Evolutionary conservation across 1,140 invertebrate genomes (phyloP).

Genomic region (Drosophila virilis): DNA sequence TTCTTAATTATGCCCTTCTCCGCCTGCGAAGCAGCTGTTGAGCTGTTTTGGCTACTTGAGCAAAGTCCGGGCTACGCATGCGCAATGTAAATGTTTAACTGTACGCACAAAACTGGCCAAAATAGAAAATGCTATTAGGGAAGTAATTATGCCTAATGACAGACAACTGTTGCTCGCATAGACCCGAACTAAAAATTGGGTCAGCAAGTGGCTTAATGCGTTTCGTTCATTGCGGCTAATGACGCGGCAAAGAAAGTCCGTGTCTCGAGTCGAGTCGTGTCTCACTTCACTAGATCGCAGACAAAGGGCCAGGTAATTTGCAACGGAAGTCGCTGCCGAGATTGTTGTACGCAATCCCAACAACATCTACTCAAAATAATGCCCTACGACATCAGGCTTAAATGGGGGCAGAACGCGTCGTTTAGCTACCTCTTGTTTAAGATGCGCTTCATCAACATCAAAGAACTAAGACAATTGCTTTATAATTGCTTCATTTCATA

Average conservation of each 20-base stretch:
- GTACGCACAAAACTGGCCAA: conserved; percentile 14
- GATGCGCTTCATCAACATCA: too few relatives aligned
- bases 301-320: conserved; percentile 35
- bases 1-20: conserved; percentile 54
- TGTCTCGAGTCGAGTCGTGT: neutral
- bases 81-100: conserved; percentile 44
- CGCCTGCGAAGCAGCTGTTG: conserved; percentile 25
- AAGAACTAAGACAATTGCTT: neutral
- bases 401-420: neutral
- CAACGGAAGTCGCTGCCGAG: conserved; percentile 48
- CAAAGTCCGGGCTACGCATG: conserved; percentile 41
- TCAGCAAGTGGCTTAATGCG: conserved; percentile 56
- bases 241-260: conserved; percentile 44
- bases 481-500: neutral
- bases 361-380: conserved; percentile 18
- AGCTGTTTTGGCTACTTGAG: conserved; percentile 26
- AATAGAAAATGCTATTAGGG: conserved; percentile 50
- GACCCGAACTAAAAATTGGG: conserved; percentile 37
- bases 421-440: neutral
- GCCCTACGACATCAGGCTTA: neutral
- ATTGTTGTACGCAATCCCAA: conserved; percentile 18
- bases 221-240: conserved; percentile 29
- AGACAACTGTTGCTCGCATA: conserved; percentile 31
- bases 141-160: conserved; percentile 66
- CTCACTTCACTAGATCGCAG: conserved; percentile 1